phyloP scores from a whole-genome alignment of 2,888 invertebrate species.

The Erynnis tages region DNA sequence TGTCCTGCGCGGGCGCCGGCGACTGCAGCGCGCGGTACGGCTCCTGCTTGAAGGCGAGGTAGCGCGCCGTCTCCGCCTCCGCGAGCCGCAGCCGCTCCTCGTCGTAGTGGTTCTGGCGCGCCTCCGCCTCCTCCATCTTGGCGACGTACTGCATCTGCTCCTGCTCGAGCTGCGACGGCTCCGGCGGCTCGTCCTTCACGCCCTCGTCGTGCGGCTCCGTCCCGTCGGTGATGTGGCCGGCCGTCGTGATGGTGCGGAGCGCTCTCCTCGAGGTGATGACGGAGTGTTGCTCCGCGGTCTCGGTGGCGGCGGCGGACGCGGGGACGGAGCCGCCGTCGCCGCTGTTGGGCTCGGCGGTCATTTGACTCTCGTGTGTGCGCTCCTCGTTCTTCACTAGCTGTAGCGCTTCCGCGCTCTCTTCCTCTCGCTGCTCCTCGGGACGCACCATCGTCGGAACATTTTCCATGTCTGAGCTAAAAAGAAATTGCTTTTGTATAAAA shows the following conservation, averaged over 20 bases:
- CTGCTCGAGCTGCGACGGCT: conserved; percentile 47
- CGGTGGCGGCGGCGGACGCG: conserved; percentile 28
- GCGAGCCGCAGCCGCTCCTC: conserved; percentile 61
- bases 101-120: conserved; percentile 45
- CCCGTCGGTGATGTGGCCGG: conserved; percentile 79
- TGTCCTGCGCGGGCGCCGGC: conserved; percentile 40
- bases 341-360: conserved; percentile 35
- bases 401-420: conserved; percentile 53
- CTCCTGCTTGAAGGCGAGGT: conserved; percentile 67
- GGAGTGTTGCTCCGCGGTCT: conserved; percentile 56
- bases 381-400: conserved; percentile 70
- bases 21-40: conserved; percentile 57
- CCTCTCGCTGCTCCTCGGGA: conserved; percentile 45
- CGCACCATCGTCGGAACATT: conserved; percentile 47
- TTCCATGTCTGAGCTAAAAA: conserved; percentile 46
- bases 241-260: conserved; percentile 82
- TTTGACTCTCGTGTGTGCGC: conserved; percentile 38
- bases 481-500: too few species aligned
- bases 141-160: conserved; percentile 49
- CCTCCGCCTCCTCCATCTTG: conserved; percentile 45
- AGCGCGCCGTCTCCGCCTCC: conserved; percentile 64
- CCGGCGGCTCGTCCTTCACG: conserved; percentile 68
- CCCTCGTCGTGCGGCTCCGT: conserved; percentile 54
- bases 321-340: conserved; percentile 18
- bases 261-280: conserved; percentile 82